phyloP scores from a whole-genome alignment of 2,113 vertebrate species.

The Cololabis saira region DNA sequence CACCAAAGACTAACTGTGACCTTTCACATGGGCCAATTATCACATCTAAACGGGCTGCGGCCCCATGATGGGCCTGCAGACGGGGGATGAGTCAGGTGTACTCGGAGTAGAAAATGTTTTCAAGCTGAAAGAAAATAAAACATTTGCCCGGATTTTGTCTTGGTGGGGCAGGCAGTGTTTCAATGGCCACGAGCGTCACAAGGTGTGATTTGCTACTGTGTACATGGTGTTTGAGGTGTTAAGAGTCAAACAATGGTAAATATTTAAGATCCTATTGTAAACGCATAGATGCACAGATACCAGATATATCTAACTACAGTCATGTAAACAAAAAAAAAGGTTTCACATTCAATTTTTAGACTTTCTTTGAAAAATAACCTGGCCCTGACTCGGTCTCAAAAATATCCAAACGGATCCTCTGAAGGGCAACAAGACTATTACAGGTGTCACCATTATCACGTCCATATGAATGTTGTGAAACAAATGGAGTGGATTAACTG shows the following conservation, averaged over 20 bases:
- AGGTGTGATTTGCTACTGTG: conserved; percentile 22
- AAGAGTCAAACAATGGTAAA: conserved; percentile 2
- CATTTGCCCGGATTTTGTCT: too few relatives aligned
- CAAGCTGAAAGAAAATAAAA: not conserved
- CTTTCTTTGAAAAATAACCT: too few relatives aligned
- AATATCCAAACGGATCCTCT: too few relatives aligned
- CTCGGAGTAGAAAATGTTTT: conserved; percentile 17
- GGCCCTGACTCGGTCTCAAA: too few relatives aligned
- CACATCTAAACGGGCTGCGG: conserved; percentile 45
- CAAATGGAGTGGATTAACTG: too few relatives aligned
- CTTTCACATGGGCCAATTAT: conserved; percentile 53
- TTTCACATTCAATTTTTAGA: too few relatives aligned
- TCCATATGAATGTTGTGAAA: too few relatives aligned
- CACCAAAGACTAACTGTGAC: conserved; percentile 58
- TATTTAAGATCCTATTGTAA: conserved; percentile 3
- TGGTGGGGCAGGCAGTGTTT: not conserved
- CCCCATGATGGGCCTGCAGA: conserved; percentile 9
- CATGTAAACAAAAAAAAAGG: too few relatives aligned
- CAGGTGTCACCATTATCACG: too few relatives aligned
- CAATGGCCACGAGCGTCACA: conserved; percentile 8
- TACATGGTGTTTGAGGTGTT: not conserved
- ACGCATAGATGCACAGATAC: conserved; percentile 2
- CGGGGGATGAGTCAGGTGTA: not conserved
- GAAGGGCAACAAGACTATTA: too few relatives aligned
- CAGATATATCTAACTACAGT: too few relatives aligned